These are phyloP conservation scores for Dicaeum eximium DNA, from an alignment of 2,113 vertebrate genomes.

Conservation along the genomic window DNA sequence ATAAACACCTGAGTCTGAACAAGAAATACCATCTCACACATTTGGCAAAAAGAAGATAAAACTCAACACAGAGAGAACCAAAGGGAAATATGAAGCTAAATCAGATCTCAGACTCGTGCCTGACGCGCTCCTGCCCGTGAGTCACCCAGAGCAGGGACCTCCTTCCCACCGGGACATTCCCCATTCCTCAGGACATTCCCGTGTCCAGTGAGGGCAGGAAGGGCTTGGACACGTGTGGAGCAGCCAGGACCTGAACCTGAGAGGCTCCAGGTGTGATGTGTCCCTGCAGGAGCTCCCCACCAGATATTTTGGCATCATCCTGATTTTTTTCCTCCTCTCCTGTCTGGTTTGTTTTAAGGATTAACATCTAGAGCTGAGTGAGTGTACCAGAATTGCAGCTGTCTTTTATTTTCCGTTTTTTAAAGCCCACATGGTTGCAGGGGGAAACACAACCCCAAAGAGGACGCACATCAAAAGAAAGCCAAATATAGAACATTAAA, in stretches of 20 bases:
- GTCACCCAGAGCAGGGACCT: too few relatives aligned
- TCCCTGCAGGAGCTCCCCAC: neutral
- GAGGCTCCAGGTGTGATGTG: neutral
- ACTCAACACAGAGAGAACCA: too few relatives aligned
- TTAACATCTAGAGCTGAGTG: neutral
- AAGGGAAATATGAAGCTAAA: too few relatives aligned
- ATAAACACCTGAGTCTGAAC: too few relatives aligned
- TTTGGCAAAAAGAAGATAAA: too few relatives aligned
- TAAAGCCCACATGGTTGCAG: neutral
- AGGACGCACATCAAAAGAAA: slow-evolving; percentile 9
- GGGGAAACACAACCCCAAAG: neutral
- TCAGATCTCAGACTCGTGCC: too few relatives aligned
- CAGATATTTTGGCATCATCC: neutral
- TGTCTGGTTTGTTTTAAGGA: neutral
- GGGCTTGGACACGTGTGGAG: neutral
- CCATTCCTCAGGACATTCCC: rapidly evolving
- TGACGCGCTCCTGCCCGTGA: too few relatives aligned
- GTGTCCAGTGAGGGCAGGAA: neutral
- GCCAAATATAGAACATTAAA: slow-evolving; percentile 2
- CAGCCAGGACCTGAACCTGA: neutral
- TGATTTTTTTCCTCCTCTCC: rapidly evolving
- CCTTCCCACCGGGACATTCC: too few relatives aligned
- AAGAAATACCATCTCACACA: too few relatives aligned
- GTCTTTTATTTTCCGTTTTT: neutral
- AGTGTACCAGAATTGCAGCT: neutral